phyloP scores from a whole-genome alignment of 2,113 vertebrate genomes.

The Aviceda subcristata region DNA sequence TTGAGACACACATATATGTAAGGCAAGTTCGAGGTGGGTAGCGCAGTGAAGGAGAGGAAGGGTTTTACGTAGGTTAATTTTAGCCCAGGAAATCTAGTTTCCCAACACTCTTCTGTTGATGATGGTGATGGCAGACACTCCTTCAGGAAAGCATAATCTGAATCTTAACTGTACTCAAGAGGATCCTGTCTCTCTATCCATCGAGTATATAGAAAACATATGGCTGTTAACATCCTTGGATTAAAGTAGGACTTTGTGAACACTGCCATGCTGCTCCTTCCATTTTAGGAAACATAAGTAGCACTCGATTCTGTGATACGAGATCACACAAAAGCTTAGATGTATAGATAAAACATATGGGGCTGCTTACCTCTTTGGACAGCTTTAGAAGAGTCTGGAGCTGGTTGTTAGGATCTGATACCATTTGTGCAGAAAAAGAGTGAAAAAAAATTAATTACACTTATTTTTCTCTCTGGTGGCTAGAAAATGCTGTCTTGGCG shows the following conservation, averaged over 20 bases:
- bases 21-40: not conserved
- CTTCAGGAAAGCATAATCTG: not conserved
- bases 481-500: not conserved
- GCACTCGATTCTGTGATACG: not conserved
- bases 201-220: not conserved
- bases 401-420: not conserved
- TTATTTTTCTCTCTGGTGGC: not conserved
- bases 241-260: not conserved
- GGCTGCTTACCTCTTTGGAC: not conserved
- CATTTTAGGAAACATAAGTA: not conserved
- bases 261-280: not conserved
- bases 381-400: not conserved
- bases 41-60: not conserved
- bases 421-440: not conserved
- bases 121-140: not conserved
- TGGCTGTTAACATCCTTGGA: not conserved
- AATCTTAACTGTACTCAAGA: not conserved
- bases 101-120: not conserved
- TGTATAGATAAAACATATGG: not conserved
- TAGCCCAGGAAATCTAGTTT: not conserved
- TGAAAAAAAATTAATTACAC: not conserved
- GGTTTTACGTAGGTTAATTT: not conserved
- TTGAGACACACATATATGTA: not conserved
- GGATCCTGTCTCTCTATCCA: not conserved
- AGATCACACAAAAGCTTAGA: not conserved